Percentiles rank a stretch among this genome's conserved stretches.
These are phyloP conservation scores for Sitophilus oryzae DNA, from an alignment of 1,140 invertebrate genomes.

Conservation along the genomic window DNA sequence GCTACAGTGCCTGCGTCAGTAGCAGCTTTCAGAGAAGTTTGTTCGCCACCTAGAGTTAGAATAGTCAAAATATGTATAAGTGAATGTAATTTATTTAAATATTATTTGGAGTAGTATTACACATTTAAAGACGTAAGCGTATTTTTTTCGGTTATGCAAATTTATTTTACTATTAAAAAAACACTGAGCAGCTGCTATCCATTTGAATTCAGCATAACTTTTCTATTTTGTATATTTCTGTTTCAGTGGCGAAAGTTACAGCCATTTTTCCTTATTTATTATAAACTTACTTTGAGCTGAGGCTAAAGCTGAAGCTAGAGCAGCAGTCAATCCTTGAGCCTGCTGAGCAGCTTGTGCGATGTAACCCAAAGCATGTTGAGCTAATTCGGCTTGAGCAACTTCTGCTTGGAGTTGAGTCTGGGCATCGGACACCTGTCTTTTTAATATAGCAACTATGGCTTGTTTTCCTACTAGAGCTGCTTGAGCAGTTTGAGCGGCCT, in stretches of 20 bases:
- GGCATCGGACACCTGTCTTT: constrained; percentile 28
- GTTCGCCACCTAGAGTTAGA: constrained; percentile 16
- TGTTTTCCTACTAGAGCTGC: constrained; percentile 35
- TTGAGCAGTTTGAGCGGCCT: constrained; percentile 35
- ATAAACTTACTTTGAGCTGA: constrained; percentile 26
- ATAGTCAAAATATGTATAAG: background rate
- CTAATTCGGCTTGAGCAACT: constrained; percentile 28
- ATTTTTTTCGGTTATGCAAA: too few species aligned
- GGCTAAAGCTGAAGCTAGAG: constrained; percentile 26
- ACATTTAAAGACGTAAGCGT: too few species aligned
- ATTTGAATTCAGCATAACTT: too few species aligned
- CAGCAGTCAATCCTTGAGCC: constrained; percentile 23
- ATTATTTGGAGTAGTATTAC: too few species aligned
- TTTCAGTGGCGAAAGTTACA: too few species aligned
- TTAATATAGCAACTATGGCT: constrained; percentile 27
- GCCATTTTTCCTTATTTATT: too few species aligned
- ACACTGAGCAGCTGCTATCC: too few species aligned
- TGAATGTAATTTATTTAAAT: background rate
- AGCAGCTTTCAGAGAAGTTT: constrained; percentile 25
- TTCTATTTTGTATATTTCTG: too few species aligned
- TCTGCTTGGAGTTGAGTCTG: constrained; percentile 29
- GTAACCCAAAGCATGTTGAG: constrained; percentile 24
- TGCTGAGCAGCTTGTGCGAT: constrained; percentile 28
- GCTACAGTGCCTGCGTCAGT: constrained; percentile 29
- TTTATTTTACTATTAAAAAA: too few species aligned